Percentiles rank a stretch among this genome's conserved stretches.
These are phyloP conservation scores for Acrocephalus arundinaceus DNA, from an alignment of 2,113 vertebrate genomes.

Conservation along the genomic window DNA sequence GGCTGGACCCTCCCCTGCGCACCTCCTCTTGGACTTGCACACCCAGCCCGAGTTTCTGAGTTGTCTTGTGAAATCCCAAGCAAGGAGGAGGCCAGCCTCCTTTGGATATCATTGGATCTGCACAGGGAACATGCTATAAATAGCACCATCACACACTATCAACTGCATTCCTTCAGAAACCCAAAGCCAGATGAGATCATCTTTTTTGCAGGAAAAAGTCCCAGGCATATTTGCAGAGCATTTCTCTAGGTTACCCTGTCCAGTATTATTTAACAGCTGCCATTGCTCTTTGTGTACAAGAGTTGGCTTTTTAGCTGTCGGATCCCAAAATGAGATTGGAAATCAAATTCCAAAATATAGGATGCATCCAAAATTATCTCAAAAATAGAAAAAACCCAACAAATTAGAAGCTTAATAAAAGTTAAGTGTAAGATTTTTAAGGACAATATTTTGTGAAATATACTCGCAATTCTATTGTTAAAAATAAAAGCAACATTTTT, in stretches of 20 bases:
- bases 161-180: slow-evolving; percentile 22
- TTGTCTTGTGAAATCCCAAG: not conserved
- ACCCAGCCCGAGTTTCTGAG: not conserved
- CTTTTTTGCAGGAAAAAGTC: not conserved
- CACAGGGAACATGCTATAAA: not conserved
- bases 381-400: not conserved
- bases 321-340: not conserved
- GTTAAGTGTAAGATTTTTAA: not conserved
- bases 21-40: not conserved
- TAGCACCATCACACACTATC: not conserved
- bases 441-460: not conserved
- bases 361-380: not conserved
- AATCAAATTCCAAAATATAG: not conserved
- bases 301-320: not conserved
- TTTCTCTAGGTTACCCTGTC: not conserved
- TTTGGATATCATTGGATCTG: not conserved
- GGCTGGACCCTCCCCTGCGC: not conserved
- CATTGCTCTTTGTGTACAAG: not conserved
- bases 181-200: slow-evolving; percentile 9
- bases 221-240: not conserved
- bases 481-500: not conserved
- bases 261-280: not conserved
- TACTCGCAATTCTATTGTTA: not conserved
- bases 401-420: not conserved
- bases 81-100: not conserved